Evolutionary conservation across 2,888 invertebrate genomes (phyloP), one percentile per base, ranked within the genome.

Genomic region (Agrilus mali): DNA sequence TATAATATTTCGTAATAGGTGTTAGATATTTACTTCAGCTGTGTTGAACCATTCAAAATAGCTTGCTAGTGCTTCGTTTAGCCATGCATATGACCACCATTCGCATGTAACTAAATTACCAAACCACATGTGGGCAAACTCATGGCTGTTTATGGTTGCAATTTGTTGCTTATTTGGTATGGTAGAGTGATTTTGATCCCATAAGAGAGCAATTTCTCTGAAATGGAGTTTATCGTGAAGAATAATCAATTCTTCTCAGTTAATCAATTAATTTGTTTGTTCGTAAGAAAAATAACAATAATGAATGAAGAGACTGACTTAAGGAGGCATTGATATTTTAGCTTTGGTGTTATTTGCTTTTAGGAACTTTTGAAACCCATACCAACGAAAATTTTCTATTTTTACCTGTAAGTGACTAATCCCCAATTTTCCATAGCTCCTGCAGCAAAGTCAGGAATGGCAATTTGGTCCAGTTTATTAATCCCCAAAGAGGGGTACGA

Each of bases 401-500:
- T n/a, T 43, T 40, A 43, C 79, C 74, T 75, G 68, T 83, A 89
- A 3, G 86, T 85, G 31, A 87, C 81, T 35, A 93, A 65, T 6
- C 93, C 93, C 90, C 92, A 93, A 61, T 93, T 94, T 60, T 94
- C 92, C 90, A 92, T 93, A 34, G 89, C 92, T 15, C 84, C 84
- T 48, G 84, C 81, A 22, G 78, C 74, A 57, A 90, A 89, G 54
- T 89, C 85, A 0, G 89, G 86, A 8, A 93, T 76, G 0, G 87
- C 87, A 2, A 83, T 82, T 49, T 86, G 78, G 54, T 86, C 85
- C 58, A 86, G 69, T 62, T 88, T 88, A 0, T 74, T 72, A 13
- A 33, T n/a, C 1, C 34, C 34, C 4, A n/a, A 13, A n/a, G 45
- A 27, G 3, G 35, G 64, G 53, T 76, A 78, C 6, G 68, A 55